phyloP scores from a whole-genome alignment of 2,888 invertebrate genomes.

The Pheosia gnoma region DNA sequence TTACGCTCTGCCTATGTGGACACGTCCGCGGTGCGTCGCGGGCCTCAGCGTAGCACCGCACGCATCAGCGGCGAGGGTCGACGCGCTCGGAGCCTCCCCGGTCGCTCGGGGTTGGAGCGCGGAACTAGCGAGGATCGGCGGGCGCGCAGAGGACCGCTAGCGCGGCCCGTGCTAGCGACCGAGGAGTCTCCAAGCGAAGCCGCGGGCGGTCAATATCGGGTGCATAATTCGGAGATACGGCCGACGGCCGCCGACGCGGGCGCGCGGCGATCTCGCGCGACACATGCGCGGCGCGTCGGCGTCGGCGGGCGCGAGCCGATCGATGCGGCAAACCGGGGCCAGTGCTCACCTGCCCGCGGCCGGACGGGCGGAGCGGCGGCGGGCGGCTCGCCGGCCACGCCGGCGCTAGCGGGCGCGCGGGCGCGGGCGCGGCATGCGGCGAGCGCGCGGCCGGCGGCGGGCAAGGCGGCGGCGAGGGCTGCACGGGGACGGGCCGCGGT shows the following conservation, averaged over 20 bases:
- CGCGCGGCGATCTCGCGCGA: constrained; percentile 22
- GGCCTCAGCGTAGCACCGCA: constrained; percentile 21
- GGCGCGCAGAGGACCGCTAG: constrained; percentile 11
- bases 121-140: constrained; percentile 6
- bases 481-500: constrained; percentile 59
- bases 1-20: neutral
- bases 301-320: constrained; percentile 20
- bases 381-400: constrained; percentile 61
- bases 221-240: constrained; percentile 22
- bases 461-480: constrained; percentile 56
- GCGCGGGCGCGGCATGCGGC: constrained; percentile 66
- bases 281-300: constrained; percentile 26
- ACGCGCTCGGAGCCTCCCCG: constrained; percentile 11
- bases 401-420: constrained; percentile 65
- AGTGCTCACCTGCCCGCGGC: constrained; percentile 53
- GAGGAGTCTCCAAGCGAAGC: constrained; percentile 16
- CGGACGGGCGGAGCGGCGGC: constrained; percentile 46
- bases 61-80: constrained; percentile 18
- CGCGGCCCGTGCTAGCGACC: constrained; percentile 7
- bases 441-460: constrained; percentile 62
- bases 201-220: constrained; percentile 30
- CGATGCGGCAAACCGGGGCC: constrained; percentile 24
- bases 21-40: neutral
- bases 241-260: constrained; percentile 21
- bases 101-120: constrained; percentile 4